Percentiles rank a stretch among this genome's conserved stretches.
phyloP scores from a whole-genome alignment of 2,797 vertebrate genomes.

The Gallinago nigripennis region DNA sequence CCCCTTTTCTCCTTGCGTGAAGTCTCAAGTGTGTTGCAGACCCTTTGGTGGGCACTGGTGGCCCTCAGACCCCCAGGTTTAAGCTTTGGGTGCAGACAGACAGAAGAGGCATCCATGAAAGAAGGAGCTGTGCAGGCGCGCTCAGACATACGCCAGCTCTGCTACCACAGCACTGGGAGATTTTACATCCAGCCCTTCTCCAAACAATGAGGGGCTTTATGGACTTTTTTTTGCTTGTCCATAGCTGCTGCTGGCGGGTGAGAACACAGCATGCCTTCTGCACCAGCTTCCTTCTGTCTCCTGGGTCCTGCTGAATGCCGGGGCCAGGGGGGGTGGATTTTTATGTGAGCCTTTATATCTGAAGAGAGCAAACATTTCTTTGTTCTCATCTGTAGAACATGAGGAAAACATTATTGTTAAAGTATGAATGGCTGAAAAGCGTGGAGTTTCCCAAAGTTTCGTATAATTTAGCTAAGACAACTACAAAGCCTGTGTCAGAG shows the following conservation, averaged over 20 bases:
- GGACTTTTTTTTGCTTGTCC: neutral
- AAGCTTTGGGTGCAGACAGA: neutral
- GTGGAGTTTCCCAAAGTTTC: neutral
- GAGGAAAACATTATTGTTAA: slow-evolving; percentile 25
- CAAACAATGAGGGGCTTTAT: neutral
- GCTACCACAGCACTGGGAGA: neutral
- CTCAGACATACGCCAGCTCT: neutral
- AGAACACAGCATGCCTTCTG: neutral
- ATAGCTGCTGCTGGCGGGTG: neutral
- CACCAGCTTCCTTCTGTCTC: neutral
- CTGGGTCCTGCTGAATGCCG: neutral
- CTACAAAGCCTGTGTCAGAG: neutral
- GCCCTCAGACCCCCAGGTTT: neutral
- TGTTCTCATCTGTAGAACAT: neutral
- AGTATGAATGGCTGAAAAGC: neutral
- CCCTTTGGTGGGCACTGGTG: neutral
- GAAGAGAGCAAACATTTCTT: slow-evolving; percentile 27
- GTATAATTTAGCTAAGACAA: neutral
- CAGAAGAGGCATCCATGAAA: neutral
- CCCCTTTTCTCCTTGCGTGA: neutral
- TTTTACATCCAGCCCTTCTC: neutral
- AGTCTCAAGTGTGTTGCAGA: neutral
- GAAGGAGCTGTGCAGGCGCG: neutral
- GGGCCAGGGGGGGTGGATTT: neutral
- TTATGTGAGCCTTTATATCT: neutral